phyloP scores from a whole-genome alignment of 2,797 vertebrate species.

The Erpetoichthys calabaricus region DNA sequence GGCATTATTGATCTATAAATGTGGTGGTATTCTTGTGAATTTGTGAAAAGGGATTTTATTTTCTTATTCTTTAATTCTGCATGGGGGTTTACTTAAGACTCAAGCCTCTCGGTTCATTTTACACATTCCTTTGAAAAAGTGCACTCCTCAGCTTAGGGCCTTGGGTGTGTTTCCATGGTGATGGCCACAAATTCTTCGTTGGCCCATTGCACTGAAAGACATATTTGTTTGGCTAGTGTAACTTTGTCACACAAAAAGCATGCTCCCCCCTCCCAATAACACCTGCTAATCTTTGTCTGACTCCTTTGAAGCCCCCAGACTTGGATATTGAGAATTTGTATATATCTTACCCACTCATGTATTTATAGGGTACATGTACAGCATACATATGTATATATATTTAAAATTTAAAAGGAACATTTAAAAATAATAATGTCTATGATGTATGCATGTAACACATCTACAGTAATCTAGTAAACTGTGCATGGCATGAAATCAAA shows the following conservation, averaged over 20 bases:
- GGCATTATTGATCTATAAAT: too few relatives aligned
- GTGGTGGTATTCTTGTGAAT: too few relatives aligned
- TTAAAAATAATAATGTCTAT: too few relatives aligned
- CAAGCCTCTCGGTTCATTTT: conserved; percentile 47
- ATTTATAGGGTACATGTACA: too few relatives aligned
- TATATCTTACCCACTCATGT: too few relatives aligned
- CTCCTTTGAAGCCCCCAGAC: conserved; percentile 52
- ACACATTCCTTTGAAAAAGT: conserved; percentile 44
- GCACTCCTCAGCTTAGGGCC: conserved; percentile 43
- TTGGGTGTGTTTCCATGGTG: conserved; percentile 65
- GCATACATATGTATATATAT: too few relatives aligned
- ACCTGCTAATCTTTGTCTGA: conserved; percentile 76
- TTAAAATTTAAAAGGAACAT: too few relatives aligned
- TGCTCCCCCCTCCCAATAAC: conserved; percentile 54
- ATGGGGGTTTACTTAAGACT: conserved; percentile 37
- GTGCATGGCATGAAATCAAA: too few relatives aligned
- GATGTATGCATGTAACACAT: too few relatives aligned
- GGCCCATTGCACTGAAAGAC: conserved; percentile 72
- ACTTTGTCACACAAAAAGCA: conserved; percentile 64
- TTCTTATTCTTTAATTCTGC: conserved; percentile 2
- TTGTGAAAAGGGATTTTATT: too few relatives aligned
- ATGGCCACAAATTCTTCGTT: conserved; percentile 69
- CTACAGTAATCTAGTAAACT: too few relatives aligned
- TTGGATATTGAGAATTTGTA: too few relatives aligned
- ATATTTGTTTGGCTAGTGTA: conserved; percentile 90